These are phyloP conservation scores for Mnemiopsis leidyi DNA, from an alignment of 37 sponge, comb jelly and placozoan genomes.

Conservation along the genomic window DNA sequence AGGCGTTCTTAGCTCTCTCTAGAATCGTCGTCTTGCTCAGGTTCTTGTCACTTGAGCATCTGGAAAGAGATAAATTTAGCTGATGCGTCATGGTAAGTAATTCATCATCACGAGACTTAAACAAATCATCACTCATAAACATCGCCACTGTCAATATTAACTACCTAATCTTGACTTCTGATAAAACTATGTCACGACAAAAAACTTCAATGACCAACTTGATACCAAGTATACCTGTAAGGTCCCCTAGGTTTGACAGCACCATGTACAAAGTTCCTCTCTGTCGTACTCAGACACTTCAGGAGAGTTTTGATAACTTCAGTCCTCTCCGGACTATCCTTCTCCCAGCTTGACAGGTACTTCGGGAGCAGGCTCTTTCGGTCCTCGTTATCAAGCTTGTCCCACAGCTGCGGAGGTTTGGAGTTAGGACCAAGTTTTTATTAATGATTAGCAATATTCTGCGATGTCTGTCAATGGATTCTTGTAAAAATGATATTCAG, in stretches of 20 bases:
- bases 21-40: conserved; percentile 56
- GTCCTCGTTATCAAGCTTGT: conserved; percentile 9
- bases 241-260: conserved; percentile 44
- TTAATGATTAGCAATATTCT: too few species aligned
- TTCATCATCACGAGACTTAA: background rate
- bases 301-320: background rate
- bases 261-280: conserved; percentile 44
- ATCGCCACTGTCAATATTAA: too few species aligned
- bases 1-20: conserved; percentile 57
- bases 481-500: too few species aligned
- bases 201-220: too few species aligned
- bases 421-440: too few species aligned
- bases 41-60: conserved; percentile 44
- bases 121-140: background rate
- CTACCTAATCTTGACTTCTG: too few species aligned
- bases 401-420: conserved; percentile 22
- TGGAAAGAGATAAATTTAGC: background rate
- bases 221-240: conserved; percentile 49
- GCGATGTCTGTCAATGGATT: too few species aligned
- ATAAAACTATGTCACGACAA: background rate
- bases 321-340: background rate
- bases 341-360: background rate
- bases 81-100: background rate
- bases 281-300: conserved; percentile 13
- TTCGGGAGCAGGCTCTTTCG: background rate